Base-by-base conservation (phyloP, 2,888 invertebrate genomes). In the Caenorhabditis sulstoni region DNA sequence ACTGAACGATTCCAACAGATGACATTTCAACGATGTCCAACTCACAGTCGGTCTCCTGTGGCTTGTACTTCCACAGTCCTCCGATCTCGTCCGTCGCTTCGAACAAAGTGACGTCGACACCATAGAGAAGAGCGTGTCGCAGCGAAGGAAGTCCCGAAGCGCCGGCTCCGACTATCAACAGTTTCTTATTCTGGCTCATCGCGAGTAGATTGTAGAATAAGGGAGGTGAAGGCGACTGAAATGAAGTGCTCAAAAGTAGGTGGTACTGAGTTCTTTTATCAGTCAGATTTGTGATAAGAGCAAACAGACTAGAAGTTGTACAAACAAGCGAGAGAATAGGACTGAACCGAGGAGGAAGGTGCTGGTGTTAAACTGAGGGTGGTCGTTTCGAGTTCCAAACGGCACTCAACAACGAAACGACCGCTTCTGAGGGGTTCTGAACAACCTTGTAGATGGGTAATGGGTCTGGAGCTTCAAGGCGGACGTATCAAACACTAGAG, bases 31-130 rank as follows among this genome's bases (percentile, higher is more conserved):
- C n/a, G 8, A 58, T 14, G 16, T 16, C 35, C 7, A 47, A 62
- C 75, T 62, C 11, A 82, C 83, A 75, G 8, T 80, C 82, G 0
- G 81, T 82, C 22, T 84, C 82, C 3, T 79, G 73, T 1, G 85
- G 83, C 29, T 85, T 85, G 57, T 83, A 86, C 20, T 79, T 66
- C 91, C 91, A 91, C 3, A 91, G 80, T 12, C 91, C 91, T 20
- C 91, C 91, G 18, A 89, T 76, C 41, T 88, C 78, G n/a, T 86
- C 82, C 7, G 87, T 86, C 59, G 83, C 87, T 67, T 91, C 91
- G 70, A 87, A 91, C 64, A 90, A 91, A 1, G 88, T 86, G 0
- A 90, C 89, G 11, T 87, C 85, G 14, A 90, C 75, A 12, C 86
- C 88, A 75, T 91, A 90, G n/a, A 83, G 76, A 0, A 81, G 59